Evolutionary conservation across 1,140 invertebrate species (phyloP).

Genomic region (Drosophila malerkotliana): DNA sequence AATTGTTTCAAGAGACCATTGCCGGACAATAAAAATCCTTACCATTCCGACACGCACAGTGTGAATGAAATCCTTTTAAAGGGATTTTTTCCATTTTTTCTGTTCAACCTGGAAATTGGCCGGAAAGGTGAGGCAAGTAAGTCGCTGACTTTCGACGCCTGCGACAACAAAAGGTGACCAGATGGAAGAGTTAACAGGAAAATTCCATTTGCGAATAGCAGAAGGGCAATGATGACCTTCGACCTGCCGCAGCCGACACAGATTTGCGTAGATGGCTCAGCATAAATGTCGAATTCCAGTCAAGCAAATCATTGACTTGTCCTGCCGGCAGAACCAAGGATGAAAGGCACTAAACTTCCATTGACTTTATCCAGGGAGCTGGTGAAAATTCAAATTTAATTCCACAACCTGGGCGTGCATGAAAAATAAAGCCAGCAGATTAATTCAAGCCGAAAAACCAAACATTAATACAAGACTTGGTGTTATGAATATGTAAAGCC

Average conservation of each 20-base stretch:
- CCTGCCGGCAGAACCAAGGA: slow-evolving; percentile 18
- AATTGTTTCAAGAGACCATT: slow-evolving; percentile 41
- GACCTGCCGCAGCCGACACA: slow-evolving; percentile 14
- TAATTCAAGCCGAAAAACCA: slow-evolving; percentile 8
- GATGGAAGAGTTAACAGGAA: slow-evolving; percentile 56
- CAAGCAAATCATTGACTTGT: slow-evolving; percentile 57
- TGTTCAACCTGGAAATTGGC: slow-evolving; percentile 21
- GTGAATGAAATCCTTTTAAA: slow-evolving; percentile 36
- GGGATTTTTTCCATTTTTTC: slow-evolving; percentile 28
- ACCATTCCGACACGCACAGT: slow-evolving; percentile 47
- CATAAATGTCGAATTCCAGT: slow-evolving; percentile 39
- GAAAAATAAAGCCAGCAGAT: slow-evolving; percentile 36
- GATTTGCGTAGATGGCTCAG: slow-evolving; percentile 67
- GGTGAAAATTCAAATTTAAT: slow-evolving; percentile 66
- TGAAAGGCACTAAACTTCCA: slow-evolving; percentile 16
- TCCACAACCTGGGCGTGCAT: slow-evolving; percentile 42
- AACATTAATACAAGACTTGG: background rate
- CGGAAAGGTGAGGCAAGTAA: slow-evolving; percentile 42
- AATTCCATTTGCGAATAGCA: slow-evolving; percentile 58
- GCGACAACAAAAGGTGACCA: slow-evolving; percentile 26
- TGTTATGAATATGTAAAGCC: slow-evolving; percentile 51
- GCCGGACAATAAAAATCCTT: slow-evolving; percentile 58
- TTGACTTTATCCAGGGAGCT: background rate
- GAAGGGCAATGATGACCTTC: slow-evolving; percentile 21
- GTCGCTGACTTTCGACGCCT: slow-evolving; percentile 32